Evolutionary conservation across 2,113 vertebrate species (phyloP).

Genomic region (Polypterus bichir): DNA sequence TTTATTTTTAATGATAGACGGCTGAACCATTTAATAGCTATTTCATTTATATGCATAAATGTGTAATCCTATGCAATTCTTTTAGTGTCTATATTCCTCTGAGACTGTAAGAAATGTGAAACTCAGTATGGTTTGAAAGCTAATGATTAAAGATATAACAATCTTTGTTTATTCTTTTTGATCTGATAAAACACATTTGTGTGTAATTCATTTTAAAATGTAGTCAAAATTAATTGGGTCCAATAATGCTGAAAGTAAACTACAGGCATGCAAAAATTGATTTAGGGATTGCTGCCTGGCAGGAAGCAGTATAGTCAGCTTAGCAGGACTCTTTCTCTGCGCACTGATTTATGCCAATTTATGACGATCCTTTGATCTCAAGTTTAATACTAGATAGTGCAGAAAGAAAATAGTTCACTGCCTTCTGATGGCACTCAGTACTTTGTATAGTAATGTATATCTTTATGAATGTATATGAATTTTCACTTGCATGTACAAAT

Average conservation of each 20-base stretch:
- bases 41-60: slow-evolving; percentile 60
- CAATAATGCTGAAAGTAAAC: slow-evolving; percentile 32
- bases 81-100: slow-evolving; percentile 58
- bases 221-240: slow-evolving; percentile 61
- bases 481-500: no score
- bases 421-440: no score
- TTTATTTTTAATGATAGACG: slow-evolving; percentile 49
- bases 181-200: slow-evolving; percentile 64
- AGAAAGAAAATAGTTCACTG: no score
- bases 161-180: slow-evolving; percentile 61
- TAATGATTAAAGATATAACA: slow-evolving; percentile 75
- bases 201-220: slow-evolving; percentile 67
- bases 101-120: slow-evolving; percentile 62
- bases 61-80: slow-evolving; percentile 63
- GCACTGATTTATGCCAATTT: no score
- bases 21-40: slow-evolving; percentile 45
- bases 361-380: no score
- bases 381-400: no score
- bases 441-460: no score
- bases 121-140: slow-evolving; percentile 67
- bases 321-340: no score
- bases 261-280: no score
- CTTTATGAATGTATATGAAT: no score
- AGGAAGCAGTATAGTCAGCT: no score
- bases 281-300: no score